These are phyloP conservation scores for Orientallactaga bullata DNA, from an alignment of 2,113 vertebrate genomes.

Conservation along the genomic window DNA sequence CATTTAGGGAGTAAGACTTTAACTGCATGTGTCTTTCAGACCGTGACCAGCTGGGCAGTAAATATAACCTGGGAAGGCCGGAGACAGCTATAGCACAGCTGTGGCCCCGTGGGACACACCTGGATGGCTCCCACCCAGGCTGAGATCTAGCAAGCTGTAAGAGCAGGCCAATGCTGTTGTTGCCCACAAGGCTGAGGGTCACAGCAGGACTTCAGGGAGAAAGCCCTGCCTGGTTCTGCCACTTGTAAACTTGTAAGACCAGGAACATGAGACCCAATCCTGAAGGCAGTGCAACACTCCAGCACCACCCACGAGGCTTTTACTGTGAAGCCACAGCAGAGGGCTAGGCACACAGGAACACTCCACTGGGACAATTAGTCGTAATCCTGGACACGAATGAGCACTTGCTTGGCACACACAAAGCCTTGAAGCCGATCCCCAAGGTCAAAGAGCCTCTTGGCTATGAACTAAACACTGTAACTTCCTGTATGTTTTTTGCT, in stretches of 20 bases:
- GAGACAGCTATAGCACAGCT: neutral
- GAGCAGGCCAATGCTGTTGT: neutral
- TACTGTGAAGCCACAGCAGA: neutral
- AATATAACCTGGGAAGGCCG: neutral
- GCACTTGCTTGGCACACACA: no score
- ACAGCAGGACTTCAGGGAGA: neutral
- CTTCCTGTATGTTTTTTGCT: neutral
- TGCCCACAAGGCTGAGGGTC: neutral
- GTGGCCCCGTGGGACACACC: fast-evolving
- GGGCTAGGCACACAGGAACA: neutral
- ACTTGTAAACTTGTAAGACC: neutral
- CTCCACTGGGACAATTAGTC: neutral
- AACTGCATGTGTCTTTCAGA: neutral
- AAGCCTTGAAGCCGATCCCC: no score
- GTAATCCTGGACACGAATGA: neutral
- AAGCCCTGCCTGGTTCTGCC: neutral
- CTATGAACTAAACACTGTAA: neutral
- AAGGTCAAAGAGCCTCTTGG: neutral
- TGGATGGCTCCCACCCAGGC: neutral
- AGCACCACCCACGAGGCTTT: neutral
- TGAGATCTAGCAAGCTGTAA: neutral
- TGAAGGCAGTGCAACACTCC: neutral
- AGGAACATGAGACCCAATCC: neutral
- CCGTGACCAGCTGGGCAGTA: neutral
- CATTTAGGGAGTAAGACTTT: neutral